phyloP scores from a whole-genome alignment of 2,888 invertebrate genomes.

The Agonopterix alstromeriana region DNA sequence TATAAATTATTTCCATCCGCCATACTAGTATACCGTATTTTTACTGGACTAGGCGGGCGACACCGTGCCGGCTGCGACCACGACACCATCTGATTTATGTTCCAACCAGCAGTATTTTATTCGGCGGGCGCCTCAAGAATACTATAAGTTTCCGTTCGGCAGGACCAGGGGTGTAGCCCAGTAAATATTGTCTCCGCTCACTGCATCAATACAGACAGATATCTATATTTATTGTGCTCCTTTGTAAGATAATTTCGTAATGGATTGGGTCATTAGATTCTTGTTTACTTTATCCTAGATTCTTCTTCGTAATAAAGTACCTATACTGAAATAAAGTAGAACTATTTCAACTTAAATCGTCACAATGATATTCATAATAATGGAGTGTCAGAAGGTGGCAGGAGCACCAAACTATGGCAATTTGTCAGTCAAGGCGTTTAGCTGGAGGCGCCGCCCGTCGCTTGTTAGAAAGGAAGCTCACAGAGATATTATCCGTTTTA shows the following conservation, averaged over 20 bases:
- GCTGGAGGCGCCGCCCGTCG: not conserved
- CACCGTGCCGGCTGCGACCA: constrained; percentile 63
- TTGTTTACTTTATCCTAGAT: not conserved
- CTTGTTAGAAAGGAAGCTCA: too few relatives aligned
- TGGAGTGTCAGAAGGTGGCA: constrained; percentile 1
- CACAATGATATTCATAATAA: too few relatives aligned
- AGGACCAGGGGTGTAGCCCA: constrained; percentile 69
- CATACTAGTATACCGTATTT: too few relatives aligned
- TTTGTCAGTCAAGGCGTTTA: constrained; percentile 39
- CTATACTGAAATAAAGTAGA: not conserved
- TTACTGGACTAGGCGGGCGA: constrained; percentile 24
- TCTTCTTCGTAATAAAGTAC: not conserved
- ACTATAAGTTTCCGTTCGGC: constrained; percentile 76
- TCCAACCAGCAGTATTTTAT: constrained; percentile 73
- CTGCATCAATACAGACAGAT: constrained; percentile 68
- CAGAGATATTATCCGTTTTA: too few relatives aligned
- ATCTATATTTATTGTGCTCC: constrained; percentile 68
- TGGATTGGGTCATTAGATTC: constrained; percentile 61
- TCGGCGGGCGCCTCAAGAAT: constrained; percentile 74
- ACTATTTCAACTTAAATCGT: too few relatives aligned
- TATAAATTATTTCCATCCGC: too few relatives aligned
- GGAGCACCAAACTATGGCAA: constrained; percentile 52
- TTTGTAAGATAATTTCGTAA: constrained; percentile 69
- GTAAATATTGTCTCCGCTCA: constrained; percentile 72
- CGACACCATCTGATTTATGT: constrained; percentile 71